Percentiles rank a stretch among this genome's conserved stretches.
Conservation (phyloP, 2,113 vertebrate species). For the Chinchilla lanigera region DNA sequence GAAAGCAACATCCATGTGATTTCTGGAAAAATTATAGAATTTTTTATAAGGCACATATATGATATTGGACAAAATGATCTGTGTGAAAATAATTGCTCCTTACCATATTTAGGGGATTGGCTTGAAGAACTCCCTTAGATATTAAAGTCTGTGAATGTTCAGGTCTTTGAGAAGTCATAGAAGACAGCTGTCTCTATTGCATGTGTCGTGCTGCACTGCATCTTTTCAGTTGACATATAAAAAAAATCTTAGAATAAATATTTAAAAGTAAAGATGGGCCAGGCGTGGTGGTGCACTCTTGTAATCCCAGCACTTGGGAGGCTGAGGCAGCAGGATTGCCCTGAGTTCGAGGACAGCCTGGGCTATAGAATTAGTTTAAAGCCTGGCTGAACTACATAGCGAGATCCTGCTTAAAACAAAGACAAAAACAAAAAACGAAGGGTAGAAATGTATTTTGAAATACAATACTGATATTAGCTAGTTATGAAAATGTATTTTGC, state of each 20-base stretch:
- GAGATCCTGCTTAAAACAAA: too few relatives aligned
- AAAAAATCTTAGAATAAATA: neutral
- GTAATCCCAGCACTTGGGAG: neutral
- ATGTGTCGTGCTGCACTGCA: neutral
- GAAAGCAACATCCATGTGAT: conserved; percentile 1
- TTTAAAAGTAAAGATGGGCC: too few relatives aligned
- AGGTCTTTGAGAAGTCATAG: neutral
- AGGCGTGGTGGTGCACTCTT: neutral
- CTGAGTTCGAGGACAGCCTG: neutral
- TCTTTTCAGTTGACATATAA: neutral
- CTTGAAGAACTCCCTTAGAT: neutral
- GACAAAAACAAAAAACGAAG: neutral
- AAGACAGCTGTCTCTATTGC: neutral
- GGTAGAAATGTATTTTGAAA: conserved; percentile 37
- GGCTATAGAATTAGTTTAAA: neutral
- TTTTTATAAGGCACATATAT: neutral
- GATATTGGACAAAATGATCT: conserved; percentile 2
- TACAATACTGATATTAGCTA: neutral
- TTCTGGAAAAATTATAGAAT: conserved; percentile 19
- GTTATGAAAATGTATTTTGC: conserved; percentile 9
- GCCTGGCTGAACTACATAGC: too few relatives aligned
- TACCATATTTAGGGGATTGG: neutral
- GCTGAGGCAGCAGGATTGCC: neutral
- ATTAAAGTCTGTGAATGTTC: neutral
- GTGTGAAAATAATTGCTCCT: neutral